phyloP scores from a whole-genome alignment of 2,888 invertebrate genomes.

The Cabera pusaria region DNA sequence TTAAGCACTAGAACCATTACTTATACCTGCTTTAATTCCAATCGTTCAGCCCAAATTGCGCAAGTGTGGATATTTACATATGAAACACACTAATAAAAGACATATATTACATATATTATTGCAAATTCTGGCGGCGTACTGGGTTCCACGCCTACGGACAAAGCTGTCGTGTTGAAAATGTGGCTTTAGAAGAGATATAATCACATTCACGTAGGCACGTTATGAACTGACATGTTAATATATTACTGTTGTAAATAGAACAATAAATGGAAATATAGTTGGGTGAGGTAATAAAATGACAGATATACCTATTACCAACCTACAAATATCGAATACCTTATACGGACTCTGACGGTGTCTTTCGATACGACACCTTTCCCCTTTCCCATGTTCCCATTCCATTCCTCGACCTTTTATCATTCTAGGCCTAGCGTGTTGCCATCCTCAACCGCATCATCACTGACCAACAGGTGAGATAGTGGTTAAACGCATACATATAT shows the following conservation, averaged over 20 bases:
- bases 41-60: conserved; percentile 20
- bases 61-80: conserved; percentile 28
- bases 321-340: no score
- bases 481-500: no score
- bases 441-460: no score
- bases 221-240: conserved; percentile 1
- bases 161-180: background rate
- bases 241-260: background rate
- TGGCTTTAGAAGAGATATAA: background rate
- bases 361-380: no score
- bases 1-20: no score
- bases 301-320: no score
- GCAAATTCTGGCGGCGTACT: background rate
- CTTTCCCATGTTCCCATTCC: no score
- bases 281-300: background rate
- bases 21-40: no score
- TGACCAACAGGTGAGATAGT: no score
- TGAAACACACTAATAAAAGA: conserved; percentile 20
- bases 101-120: background rate
- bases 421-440: no score
- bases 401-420: no score
- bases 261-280: conserved; percentile 1
- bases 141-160: conserved; percentile 1
- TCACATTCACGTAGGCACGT: conserved; percentile 2
- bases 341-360: no score